Conservation (phyloP, 2,113 vertebrate genomes). For the Prionailurus bengalensis region DNA sequence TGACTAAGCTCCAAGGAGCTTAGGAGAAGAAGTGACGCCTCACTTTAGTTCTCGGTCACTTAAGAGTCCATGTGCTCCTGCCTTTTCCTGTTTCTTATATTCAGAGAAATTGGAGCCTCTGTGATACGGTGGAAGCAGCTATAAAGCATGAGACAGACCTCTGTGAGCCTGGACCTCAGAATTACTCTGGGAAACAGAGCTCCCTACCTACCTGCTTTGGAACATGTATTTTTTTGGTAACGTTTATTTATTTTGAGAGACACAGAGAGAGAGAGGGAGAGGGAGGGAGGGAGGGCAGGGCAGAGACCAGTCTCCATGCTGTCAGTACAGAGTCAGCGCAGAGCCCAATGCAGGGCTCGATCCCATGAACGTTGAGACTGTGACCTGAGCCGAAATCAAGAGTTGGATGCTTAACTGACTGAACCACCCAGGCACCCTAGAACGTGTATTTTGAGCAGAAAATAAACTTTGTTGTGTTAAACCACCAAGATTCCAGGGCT, state of each 20-base stretch:
- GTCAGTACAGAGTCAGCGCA: no score
- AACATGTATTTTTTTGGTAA: not conserved
- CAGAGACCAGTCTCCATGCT: no score
- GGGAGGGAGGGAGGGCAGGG: no score
- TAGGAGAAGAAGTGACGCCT: constrained; percentile 20
- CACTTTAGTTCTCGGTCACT: not conserved
- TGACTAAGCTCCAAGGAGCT: not conserved
- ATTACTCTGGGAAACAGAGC: not conserved
- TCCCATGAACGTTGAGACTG: no score
- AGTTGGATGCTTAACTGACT: no score
- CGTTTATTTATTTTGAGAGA: no score
- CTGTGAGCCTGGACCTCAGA: not conserved
- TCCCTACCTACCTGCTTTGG: not conserved
- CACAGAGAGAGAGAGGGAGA: no score
- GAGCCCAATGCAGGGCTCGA: no score
- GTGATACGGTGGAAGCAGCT: not conserved
- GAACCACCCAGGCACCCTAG: no score
- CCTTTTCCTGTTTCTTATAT: not conserved
- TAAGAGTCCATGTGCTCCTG: not conserved
- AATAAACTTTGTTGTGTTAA: not conserved
- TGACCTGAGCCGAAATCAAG: no score
- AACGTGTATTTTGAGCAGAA: not conserved
- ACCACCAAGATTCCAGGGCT: not conserved
- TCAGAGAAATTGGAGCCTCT: not conserved
- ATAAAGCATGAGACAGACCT: not conserved